Evolutionary conservation across 2,113 vertebrate species (phyloP), one percentile per base, ranked within the genome.

Genomic region (Campylomormyrus tamandua): DNA sequence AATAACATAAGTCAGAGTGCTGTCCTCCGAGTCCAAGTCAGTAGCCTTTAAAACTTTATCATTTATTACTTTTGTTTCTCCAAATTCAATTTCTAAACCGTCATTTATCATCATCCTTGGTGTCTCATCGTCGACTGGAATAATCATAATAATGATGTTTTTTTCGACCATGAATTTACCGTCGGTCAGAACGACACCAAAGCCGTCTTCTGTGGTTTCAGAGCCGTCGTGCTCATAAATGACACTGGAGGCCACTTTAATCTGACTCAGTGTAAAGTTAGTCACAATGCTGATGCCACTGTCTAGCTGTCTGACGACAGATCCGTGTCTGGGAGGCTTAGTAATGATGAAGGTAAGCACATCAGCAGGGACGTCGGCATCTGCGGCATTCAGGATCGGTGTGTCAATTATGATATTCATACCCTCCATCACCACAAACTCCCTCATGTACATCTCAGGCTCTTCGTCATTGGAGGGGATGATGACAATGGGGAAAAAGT

Each of bases 381-480:
- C 98, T 0, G 95, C 97, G 0, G 96, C 98, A 0, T 96, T 98
- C 91, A 99, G 95, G 91, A 99, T 97, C 39, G 98, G 98, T 0
- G 96, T 98, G 92, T 99, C 97, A 0, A 99, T 95, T 83, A 98
- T 97, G 85, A 99, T 94, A 90, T 97, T 99, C 98, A 98, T 98
- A 90, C 98, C 98, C 91, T 99, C 98, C 97, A 98, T 98, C 90
- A 99, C 98, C 53, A 99, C 96, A 95, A 99, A 99, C 92, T 99
- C 97, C 52, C 97, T 94, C 95, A 97, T 92, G 90, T 97, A 98
- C 85, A 99, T 95, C 92, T 98, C 97, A 0, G 98, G 98, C 90
- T 97, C 97, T 91, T 99, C 98, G 10, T 99, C 98, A 0, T 98
- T 99, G 89, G 96, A 91, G 0, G 98, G 97, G 62, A 96, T 92